Conservation (phyloP, 2,888 invertebrate species). For the Bruchidius siliquastri region DNA sequence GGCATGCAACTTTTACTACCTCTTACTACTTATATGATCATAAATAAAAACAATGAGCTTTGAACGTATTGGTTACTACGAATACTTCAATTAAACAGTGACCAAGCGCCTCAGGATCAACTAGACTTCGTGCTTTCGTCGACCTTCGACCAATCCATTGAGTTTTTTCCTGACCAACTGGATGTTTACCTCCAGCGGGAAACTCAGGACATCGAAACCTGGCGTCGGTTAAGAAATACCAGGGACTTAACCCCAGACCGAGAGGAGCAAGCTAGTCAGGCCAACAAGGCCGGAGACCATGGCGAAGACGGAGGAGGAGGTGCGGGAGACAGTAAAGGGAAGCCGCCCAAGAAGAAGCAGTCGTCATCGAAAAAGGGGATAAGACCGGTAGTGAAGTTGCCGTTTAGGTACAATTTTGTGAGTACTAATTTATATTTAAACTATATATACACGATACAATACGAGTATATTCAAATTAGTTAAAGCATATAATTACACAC, state of each 20-base stretch:
- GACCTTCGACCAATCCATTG: constrained; percentile 63
- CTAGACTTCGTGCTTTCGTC: constrained; percentile 64
- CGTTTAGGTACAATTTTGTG: constrained; percentile 36
- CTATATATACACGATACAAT: not conserved
- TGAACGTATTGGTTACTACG: not conserved
- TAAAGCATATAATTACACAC: no score
- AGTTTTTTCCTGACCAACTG: constrained; percentile 59
- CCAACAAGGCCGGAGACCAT: not conserved
- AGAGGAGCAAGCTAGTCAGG: constrained; percentile 24
- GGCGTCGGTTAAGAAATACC: constrained; percentile 65
- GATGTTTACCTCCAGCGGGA: constrained; percentile 66
- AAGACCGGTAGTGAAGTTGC: constrained; percentile 16
- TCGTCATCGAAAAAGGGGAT: constrained; percentile 3
- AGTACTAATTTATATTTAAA: constrained; percentile 9
- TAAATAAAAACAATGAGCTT: no score
- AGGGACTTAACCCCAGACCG: constrained; percentile 46
- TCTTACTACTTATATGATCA: no score
- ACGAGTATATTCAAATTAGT: no score
- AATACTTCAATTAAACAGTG: not conserved
- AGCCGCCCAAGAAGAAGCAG: not conserved
- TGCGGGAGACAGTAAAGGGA: not conserved
- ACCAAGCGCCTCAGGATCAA: constrained; percentile 58
- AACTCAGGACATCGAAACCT: constrained; percentile 57
- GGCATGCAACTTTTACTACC: no score
- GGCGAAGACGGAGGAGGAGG: constrained; percentile 1